Evolutionary conservation across 1,140 invertebrate species (phyloP).

Genomic region (Ceratina australensis): DNA sequence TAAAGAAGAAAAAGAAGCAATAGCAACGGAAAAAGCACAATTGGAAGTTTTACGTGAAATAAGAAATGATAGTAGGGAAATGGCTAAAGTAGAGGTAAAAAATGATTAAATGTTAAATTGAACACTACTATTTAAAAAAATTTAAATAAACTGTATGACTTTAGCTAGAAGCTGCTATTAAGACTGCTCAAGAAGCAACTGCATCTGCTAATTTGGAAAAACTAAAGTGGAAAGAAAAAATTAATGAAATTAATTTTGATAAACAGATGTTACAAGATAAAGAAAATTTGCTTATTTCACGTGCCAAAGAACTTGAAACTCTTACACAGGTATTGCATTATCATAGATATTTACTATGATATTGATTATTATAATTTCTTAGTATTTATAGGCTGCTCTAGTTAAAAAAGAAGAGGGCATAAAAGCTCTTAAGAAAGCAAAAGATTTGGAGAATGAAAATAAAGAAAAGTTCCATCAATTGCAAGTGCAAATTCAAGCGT

Average conservation of each 20-base stretch:
- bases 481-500: constrained; percentile 66
- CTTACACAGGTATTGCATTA: constrained; percentile 65
- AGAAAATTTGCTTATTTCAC: constrained; percentile 67
- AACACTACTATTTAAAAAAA: background rate
- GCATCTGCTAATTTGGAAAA: constrained; percentile 65
- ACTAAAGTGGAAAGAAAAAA: constrained; percentile 73
- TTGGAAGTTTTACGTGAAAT: constrained; percentile 68
- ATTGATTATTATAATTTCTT: constrained; percentile 10
- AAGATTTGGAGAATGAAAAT: constrained; percentile 68
- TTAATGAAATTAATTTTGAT: constrained; percentile 64
- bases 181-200: constrained; percentile 69
- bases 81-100: constrained; percentile 71
- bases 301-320: constrained; percentile 73
- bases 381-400: constrained; percentile 65
- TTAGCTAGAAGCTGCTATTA: constrained; percentile 72
- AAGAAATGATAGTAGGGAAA: constrained; percentile 64
- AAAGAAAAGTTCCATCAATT: constrained; percentile 69
- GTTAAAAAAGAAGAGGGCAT: constrained; percentile 73
- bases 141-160: constrained; percentile 5
- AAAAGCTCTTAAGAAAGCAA: constrained; percentile 70
- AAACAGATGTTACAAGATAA: constrained; percentile 65
- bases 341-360: constrained; percentile 33
- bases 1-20: constrained; percentile 66
- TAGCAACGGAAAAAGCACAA: constrained; percentile 69
- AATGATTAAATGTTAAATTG: constrained; percentile 20